Percentiles rank a stretch among this genome's conserved stretches.
Conservation (phyloP, 2,113 vertebrate species). For the Perognathus longimembris region DNA sequence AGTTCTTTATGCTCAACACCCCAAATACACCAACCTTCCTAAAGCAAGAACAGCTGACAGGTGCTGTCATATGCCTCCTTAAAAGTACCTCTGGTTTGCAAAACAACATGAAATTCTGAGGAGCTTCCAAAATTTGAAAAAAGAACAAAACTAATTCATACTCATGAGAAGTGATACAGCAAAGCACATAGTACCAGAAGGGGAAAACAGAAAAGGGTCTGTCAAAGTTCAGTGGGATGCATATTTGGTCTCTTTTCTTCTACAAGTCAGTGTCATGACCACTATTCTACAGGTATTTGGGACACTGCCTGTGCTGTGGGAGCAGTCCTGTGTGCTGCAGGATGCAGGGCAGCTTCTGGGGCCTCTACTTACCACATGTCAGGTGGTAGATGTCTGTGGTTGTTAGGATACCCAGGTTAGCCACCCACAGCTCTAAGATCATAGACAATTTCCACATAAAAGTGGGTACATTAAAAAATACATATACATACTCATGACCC, state of each 20-base stretch:
- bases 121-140: not conserved
- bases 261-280: too few species aligned
- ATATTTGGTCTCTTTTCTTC: not conserved
- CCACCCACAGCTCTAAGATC: not conserved
- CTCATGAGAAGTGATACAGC: not conserved
- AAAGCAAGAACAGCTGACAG: not conserved
- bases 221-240: too few species aligned
- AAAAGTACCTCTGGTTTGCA: conserved; percentile 16
- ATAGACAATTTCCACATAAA: too few species aligned
- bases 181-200: not conserved
- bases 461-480: too few species aligned
- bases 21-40: not conserved
- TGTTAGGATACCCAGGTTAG: not conserved
- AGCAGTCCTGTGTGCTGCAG: not conserved
- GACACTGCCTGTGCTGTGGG: too few species aligned
- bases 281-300: fast-evolving
- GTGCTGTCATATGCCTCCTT: not conserved
- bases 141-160: not conserved
- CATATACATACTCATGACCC: too few species aligned
- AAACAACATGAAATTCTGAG: not conserved
- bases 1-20: not conserved
- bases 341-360: not conserved
- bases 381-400: not conserved
- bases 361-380: not conserved
- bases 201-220: too few species aligned